A percentile compares a stretch with the other conserved stretches of the same genome.
phyloP scores from a whole-genome alignment of 2,797 vertebrate genomes.

The Muraenolepis orangiensis region DNA sequence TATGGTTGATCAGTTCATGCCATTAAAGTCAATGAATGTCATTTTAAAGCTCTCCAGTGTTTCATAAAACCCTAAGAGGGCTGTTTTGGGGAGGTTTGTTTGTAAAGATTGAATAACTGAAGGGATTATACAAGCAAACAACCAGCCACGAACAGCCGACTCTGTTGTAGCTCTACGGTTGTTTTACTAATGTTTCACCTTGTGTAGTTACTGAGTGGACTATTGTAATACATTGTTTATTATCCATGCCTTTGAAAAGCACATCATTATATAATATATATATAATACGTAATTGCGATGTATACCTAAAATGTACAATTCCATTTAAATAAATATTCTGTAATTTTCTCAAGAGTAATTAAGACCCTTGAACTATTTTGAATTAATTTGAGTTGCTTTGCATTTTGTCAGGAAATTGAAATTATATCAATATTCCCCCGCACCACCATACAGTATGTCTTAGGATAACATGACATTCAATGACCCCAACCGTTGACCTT shows the following conservation, averaged over 20 bases:
- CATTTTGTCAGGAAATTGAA: background rate
- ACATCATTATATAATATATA: too few relatives aligned
- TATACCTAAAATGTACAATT: too few relatives aligned
- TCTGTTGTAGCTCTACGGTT: slow-evolving; percentile 58
- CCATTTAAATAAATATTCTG: too few relatives aligned
- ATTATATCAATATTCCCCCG: background rate
- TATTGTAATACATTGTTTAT: slow-evolving; percentile 17
- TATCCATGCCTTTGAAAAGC: background rate
- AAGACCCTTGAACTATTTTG: background rate
- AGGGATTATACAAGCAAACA: slow-evolving; percentile 59
- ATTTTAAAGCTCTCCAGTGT: slow-evolving; percentile 77
- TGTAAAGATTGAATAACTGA: slow-evolving; percentile 74
- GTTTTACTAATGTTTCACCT: slow-evolving; percentile 22
- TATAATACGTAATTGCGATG: too few relatives aligned
- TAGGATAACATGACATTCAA: background rate
- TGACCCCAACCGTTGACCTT: background rate
- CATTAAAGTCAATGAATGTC: slow-evolving; percentile 84
- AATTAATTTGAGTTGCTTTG: background rate
- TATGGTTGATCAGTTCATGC: slow-evolving; percentile 83
- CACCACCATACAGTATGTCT: background rate
- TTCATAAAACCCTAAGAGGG: slow-evolving; percentile 79
- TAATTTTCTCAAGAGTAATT: too few relatives aligned
- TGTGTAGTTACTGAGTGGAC: slow-evolving; percentile 23
- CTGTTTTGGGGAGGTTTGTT: slow-evolving; percentile 74
- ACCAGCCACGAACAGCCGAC: slow-evolving; percentile 61